These are phyloP conservation scores for Gerris lacustris DNA, from an alignment of 2,888 invertebrate species.

Conservation along the genomic window DNA sequence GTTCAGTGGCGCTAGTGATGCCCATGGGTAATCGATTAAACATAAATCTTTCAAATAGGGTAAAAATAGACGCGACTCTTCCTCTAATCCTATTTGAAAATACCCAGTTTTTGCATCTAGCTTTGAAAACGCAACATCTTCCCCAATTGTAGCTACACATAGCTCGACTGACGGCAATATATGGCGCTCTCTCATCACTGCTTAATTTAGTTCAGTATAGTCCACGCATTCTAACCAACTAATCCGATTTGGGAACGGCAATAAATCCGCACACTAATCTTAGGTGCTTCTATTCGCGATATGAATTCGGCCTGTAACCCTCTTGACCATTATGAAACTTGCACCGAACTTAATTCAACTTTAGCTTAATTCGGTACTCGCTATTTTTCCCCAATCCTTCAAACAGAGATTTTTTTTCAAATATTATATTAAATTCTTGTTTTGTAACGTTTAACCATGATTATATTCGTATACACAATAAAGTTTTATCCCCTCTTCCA, in stretches of 20 bases:
- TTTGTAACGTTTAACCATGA: neutral
- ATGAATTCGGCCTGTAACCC: neutral
- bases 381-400: neutral
- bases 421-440: neutral
- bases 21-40: constrained; percentile 27
- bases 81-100: no score
- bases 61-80: no score
- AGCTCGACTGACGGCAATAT: constrained; percentile 16
- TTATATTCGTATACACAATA: neutral
- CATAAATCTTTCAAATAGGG: constrained; percentile 22
- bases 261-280: constrained; percentile 13
- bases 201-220: constrained; percentile 6
- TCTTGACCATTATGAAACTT: no score
- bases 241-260: constrained; percentile 9
- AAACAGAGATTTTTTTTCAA: neutral
- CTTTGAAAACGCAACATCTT: constrained; percentile 27
- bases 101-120: no score
- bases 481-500: neutral
- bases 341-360: no score
- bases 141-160: constrained; percentile 26
- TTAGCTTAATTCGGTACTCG: neutral
- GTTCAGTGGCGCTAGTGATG: constrained; percentile 22
- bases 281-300: neutral
- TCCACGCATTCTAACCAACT: constrained; percentile 12
- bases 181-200: neutral